These are phyloP conservation scores for Carettochelys insculpta DNA, from an alignment of 2,113 vertebrate genomes.

Conservation along the genomic window DNA sequence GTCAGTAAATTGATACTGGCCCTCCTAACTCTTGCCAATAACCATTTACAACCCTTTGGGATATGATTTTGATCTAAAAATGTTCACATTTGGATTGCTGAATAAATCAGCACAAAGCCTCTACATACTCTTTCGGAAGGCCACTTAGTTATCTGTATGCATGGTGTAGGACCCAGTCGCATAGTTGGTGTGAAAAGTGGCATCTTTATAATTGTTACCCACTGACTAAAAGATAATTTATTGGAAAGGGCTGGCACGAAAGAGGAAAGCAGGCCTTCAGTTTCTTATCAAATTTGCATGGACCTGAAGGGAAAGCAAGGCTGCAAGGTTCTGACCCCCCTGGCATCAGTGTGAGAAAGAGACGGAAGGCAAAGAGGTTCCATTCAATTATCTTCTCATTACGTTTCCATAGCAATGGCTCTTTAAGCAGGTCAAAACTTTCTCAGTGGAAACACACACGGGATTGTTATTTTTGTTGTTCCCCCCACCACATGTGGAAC, in stretches of 20 bases:
- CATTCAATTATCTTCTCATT: slow-evolving; percentile 89
- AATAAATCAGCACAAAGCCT: neutral
- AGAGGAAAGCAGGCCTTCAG: slow-evolving; percentile 44
- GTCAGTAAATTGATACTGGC: slow-evolving; percentile 22
- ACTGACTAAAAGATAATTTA: slow-evolving; percentile 52
- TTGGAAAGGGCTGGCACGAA: slow-evolving; percentile 37
- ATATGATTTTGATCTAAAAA: slow-evolving; percentile 16
- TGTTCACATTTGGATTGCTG: fast-evolving
- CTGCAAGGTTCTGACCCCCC: slow-evolving; percentile 59
- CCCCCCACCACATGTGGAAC: slow-evolving; percentile 14
- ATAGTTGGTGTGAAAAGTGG: slow-evolving; percentile 52
- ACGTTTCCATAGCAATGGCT: slow-evolving; percentile 85
- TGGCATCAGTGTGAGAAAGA: slow-evolving; percentile 71
- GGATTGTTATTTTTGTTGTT: neutral
- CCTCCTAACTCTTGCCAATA: slow-evolving; percentile 12
- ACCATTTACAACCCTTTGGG: slow-evolving; percentile 10
- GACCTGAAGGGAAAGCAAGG: slow-evolving; percentile 60
- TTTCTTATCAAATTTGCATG: slow-evolving; percentile 70
- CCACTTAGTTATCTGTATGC: neutral
- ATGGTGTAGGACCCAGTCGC: slow-evolving; percentile 19
- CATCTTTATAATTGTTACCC: slow-evolving; percentile 44
- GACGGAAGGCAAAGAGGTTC: slow-evolving; percentile 74
- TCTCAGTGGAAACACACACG: slow-evolving; percentile 79
- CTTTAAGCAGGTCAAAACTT: slow-evolving; percentile 82
- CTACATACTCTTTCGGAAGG: slow-evolving; percentile 9